phyloP scores from a whole-genome alignment of 2,113 vertebrate genomes.

The Amblyornis subalaris region DNA sequence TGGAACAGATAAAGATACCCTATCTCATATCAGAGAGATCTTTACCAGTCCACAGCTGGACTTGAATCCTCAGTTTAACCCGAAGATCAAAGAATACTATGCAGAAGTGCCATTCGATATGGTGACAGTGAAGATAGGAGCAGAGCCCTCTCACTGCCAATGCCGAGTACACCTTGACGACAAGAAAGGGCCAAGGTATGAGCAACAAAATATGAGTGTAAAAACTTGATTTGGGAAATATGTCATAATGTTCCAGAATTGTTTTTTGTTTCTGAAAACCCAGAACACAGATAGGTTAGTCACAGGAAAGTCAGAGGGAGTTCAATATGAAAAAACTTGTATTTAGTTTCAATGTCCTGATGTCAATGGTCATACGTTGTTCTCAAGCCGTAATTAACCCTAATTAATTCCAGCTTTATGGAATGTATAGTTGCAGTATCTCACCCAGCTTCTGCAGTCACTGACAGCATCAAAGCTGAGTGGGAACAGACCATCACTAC shows the following conservation, averaged over 20 bases:
- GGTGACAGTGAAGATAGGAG: slow-evolving; percentile 81
- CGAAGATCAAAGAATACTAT: slow-evolving; percentile 84
- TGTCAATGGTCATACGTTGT: background rate
- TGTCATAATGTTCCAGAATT: background rate
- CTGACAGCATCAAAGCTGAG: background rate
- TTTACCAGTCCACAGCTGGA: slow-evolving; percentile 83
- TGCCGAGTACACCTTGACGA: slow-evolving; percentile 83
- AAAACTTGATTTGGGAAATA: background rate
- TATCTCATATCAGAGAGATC: slow-evolving; percentile 83
- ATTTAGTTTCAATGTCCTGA: background rate
- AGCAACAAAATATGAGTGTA: background rate
- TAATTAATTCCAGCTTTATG: background rate
- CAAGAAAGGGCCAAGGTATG: slow-evolving; percentile 84
- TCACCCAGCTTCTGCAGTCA: background rate
- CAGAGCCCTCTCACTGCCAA: slow-evolving; percentile 73
- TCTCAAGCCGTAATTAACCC: background rate
- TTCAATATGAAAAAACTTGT: background rate
- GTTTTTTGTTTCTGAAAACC: background rate
- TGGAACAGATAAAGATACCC: slow-evolving; percentile 76
- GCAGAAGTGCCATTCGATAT: slow-evolving; percentile 89
- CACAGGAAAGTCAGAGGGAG: background rate
- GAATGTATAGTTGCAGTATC: background rate
- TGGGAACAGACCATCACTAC: background rate
- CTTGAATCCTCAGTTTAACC: slow-evolving; percentile 84
- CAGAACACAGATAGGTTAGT: background rate